Percentiles rank a stretch among this genome's conserved stretches.
Evolutionary conservation across 2,888 invertebrate genomes (phyloP).

Genomic region (Ypsolopha sequella): DNA sequence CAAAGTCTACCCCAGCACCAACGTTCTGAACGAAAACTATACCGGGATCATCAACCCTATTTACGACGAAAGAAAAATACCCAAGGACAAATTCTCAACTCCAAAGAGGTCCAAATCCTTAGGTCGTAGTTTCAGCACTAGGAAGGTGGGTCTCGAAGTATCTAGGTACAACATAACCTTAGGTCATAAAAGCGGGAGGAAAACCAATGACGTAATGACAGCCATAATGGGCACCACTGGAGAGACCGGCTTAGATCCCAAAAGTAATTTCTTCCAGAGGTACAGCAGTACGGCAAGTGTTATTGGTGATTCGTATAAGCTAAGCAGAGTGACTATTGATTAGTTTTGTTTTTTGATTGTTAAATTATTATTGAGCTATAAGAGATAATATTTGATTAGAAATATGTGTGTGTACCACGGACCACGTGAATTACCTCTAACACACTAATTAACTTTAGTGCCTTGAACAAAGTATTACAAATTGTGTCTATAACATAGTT

Average conservation of each 20-base stretch:
- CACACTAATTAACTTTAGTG: no score
- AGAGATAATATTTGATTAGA: no score
- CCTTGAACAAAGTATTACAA: no score
- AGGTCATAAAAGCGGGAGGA: slow-evolving; percentile 35
- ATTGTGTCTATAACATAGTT: no score
- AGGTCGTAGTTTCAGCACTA: slow-evolving; percentile 43
- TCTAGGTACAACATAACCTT: slow-evolving; percentile 50
- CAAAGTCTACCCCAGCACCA: background rate
- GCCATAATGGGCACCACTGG: slow-evolving; percentile 43
- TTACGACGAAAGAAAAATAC: slow-evolving; percentile 46
- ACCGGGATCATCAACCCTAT: slow-evolving; percentile 57
- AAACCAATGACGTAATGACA: slow-evolving; percentile 53
- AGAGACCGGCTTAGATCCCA: slow-evolving; percentile 44
- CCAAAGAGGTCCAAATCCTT: slow-evolving; percentile 49
- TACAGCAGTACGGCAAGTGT: slow-evolving; percentile 33
- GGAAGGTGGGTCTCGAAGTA: slow-evolving; percentile 33
- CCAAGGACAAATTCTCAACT: slow-evolving; percentile 46
- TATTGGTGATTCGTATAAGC: slow-evolving; percentile 50
- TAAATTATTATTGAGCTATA: no score
- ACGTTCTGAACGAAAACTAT: slow-evolving; percentile 17
- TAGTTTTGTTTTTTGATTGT: slow-evolving; percentile 12
- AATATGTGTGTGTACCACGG: no score
- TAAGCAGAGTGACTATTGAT: slow-evolving; percentile 48
- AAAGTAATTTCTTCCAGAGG: slow-evolving; percentile 43
- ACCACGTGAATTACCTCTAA: no score